Evolutionary conservation across 2,888 invertebrate genomes (phyloP).

Genomic region (Pardosa pseudoannulata): DNA sequence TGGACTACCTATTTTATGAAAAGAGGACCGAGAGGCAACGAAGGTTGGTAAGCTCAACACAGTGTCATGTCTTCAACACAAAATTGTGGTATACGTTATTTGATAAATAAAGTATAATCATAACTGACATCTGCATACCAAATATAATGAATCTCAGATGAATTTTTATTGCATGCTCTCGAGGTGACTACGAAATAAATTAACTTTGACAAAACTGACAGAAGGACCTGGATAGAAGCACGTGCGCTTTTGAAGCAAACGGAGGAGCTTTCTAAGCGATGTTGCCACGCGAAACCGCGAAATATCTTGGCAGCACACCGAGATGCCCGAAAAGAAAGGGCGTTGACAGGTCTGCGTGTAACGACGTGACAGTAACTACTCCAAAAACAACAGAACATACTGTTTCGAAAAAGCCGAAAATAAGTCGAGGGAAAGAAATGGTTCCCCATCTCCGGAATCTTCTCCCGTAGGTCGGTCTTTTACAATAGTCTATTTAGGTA

Average conservation of each 20-base stretch:
- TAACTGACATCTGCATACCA: too few relatives aligned
- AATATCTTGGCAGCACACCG: not conserved
- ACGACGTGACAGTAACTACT: conserved; percentile 1
- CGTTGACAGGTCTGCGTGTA: not conserved
- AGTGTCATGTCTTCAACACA: too few relatives aligned
- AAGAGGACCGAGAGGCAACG: too few relatives aligned
- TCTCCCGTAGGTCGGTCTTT: not conserved
- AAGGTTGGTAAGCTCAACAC: too few relatives aligned
- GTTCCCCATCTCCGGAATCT: not conserved
- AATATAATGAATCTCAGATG: too few relatives aligned
- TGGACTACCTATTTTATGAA: too few relatives aligned
- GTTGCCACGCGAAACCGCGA: not conserved
- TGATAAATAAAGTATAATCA: too few relatives aligned
- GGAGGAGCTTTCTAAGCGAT: not conserved
- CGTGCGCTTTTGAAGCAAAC: not conserved
- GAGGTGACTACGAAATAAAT: too few relatives aligned
- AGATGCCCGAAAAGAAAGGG: not conserved
- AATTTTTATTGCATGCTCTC: too few relatives aligned
- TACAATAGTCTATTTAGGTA: not conserved
- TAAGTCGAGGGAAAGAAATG: conserved; percentile 5
- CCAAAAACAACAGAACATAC: conserved; percentile 5
- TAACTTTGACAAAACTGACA: too few relatives aligned
- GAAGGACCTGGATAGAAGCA: not conserved
- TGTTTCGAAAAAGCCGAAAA: not conserved
- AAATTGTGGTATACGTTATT: too few relatives aligned